Evolutionary conservation across 2,797 vertebrate genomes (phyloP).

Genomic region (Anomalospiza imberbis): DNA sequence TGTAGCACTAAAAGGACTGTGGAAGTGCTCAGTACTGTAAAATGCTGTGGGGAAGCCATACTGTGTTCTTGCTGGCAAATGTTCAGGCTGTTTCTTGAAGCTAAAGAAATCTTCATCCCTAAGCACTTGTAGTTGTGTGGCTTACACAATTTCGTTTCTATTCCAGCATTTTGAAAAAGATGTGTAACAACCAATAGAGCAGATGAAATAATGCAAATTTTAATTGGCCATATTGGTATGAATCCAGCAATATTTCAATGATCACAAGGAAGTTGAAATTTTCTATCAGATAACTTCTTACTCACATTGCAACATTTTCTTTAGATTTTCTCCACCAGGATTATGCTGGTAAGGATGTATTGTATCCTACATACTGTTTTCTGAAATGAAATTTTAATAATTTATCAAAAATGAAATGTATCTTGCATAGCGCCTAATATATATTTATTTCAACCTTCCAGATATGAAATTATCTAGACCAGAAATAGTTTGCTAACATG

Average conservation of each 20-base stretch:
- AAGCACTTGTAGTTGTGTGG: background rate
- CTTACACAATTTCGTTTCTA: background rate
- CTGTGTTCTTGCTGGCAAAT: background rate
- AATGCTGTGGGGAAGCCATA: background rate
- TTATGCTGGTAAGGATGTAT: background rate
- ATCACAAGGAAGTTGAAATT: background rate
- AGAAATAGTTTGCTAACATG: background rate
- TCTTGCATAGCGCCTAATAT: background rate
- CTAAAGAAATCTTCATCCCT: background rate
- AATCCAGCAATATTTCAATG: background rate
- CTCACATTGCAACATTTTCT: background rate
- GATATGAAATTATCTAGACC: background rate
- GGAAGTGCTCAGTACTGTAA: background rate
- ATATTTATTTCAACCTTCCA: background rate
- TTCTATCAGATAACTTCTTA: background rate
- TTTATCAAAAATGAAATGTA: conserved; percentile 34
- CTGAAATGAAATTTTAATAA: conserved; percentile 61
- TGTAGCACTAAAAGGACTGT: background rate
- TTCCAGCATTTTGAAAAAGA: background rate
- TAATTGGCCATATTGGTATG: background rate
- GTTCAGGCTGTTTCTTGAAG: background rate
- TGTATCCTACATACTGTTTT: background rate
- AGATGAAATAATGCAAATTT: background rate
- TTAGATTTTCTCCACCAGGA: background rate
- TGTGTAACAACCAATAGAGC: background rate